Evolutionary conservation across 1,140 invertebrate genomes (phyloP).

Genomic region (Zophobas atratus): DNA sequence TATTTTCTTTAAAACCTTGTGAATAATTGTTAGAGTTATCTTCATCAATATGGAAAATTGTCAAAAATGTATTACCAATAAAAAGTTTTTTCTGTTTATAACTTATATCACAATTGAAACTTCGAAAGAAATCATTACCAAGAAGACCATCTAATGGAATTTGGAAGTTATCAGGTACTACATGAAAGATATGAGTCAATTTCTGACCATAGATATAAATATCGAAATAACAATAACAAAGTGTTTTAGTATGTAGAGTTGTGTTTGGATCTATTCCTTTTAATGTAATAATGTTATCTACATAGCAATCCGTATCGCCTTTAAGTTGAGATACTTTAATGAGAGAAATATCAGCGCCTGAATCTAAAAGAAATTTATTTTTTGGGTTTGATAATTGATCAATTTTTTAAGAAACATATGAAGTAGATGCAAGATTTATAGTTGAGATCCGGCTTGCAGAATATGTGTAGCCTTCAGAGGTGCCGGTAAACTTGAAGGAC

Average conservation of each 20-base stretch:
- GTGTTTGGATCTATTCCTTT: slow-evolving; percentile 23
- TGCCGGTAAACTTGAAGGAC: no score
- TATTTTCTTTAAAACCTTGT: neutral
- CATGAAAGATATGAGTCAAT: slow-evolving; percentile 12
- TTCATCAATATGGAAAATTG: slow-evolving; percentile 18
- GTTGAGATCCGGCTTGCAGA: no score
- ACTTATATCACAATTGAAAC: slow-evolving; percentile 4
- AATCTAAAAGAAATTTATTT: no score
- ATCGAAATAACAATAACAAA: slow-evolving; percentile 12
- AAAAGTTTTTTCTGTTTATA: slow-evolving; percentile 15
- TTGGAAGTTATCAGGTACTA: slow-evolving; percentile 22
- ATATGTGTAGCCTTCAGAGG: no score
- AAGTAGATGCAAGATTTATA: no score
- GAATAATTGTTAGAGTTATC: slow-evolving; percentile 10
- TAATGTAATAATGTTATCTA: slow-evolving; percentile 32
- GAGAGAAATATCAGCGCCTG: slow-evolving; percentile 20
- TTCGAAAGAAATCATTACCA: slow-evolving; percentile 28
- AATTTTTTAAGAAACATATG: no score
- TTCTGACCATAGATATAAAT: neutral
- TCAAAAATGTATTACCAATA: slow-evolving; percentile 7
- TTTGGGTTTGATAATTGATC: no score
- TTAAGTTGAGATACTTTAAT: slow-evolving; percentile 25
- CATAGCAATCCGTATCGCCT: neutral
- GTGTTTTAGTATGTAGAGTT: slow-evolving; percentile 15
- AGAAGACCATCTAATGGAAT: slow-evolving; percentile 40